Evolutionary conservation across 2,113 vertebrate genomes (phyloP).

Genomic region (Pelobates fuscus): DNA sequence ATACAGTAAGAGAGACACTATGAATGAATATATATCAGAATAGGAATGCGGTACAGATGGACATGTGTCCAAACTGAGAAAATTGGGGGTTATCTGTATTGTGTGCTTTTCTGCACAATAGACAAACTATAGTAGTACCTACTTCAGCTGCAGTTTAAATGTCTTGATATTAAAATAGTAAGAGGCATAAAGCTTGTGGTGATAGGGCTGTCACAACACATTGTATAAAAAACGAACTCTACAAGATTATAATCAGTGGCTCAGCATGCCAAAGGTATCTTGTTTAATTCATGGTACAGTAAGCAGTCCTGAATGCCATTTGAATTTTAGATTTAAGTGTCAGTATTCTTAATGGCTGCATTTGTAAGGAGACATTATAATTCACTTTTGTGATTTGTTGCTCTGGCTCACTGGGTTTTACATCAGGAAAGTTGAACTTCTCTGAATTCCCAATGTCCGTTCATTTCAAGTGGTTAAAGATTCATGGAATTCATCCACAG

Average conservation of each 20-base stretch:
- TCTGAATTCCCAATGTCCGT: conserved; percentile 11
- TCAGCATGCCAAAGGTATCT: background rate
- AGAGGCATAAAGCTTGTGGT: background rate
- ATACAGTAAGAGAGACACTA: too few relatives aligned
- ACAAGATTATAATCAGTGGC: conserved; percentile 30
- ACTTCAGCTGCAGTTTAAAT: too few relatives aligned
- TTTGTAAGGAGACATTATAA: conserved; percentile 32
- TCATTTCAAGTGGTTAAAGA: conserved; percentile 26
- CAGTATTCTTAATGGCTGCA: conserved; percentile 27
- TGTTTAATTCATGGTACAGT: conserved; percentile 27
- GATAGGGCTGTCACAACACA: background rate
- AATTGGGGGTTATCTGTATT: too few relatives aligned
- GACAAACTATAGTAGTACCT: too few relatives aligned
- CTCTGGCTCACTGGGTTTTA: conserved; percentile 27
- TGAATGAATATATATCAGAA: too few relatives aligned
- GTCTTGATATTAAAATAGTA: background rate
- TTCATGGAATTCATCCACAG: conserved; percentile 5
- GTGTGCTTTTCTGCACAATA: too few relatives aligned
- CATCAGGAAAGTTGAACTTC: conserved; percentile 23
- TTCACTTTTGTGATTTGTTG: conserved; percentile 40
- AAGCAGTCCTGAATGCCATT: conserved; percentile 19
- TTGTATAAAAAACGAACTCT: background rate
- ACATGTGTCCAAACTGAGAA: too few relatives aligned
- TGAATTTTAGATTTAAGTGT: conserved; percentile 23
- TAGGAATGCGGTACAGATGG: too few relatives aligned